Base-by-base conservation (phyloP, 2,888 invertebrate genomes). In the Tridacna gigas region DNA sequence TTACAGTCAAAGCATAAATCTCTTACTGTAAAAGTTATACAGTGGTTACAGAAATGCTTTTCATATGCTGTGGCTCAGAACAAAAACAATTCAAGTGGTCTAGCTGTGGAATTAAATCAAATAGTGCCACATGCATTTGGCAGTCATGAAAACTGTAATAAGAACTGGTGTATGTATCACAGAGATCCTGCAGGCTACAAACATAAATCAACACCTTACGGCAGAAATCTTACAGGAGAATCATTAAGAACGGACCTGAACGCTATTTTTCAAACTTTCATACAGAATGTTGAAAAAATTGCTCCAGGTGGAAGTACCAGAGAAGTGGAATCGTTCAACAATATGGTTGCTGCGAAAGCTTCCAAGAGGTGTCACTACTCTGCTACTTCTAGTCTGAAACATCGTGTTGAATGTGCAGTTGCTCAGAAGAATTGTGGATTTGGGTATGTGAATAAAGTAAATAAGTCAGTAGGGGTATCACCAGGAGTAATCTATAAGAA, bases 301-400 rank as follows among this genome's bases (percentile, higher is more conserved):
- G 77, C 80, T 15, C 84, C 80, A 25, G 78, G 80, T 26, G 80
- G 60, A 45, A 75, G 25, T 65, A 79, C 79, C 22, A 67, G 56
- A 45, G 75, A 80, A 47, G 69, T 75, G 25, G 73, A 81, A 47
- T 73, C 81, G 4, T 81, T 81, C 56, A 81, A 77, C 48, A 81
- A 77, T 51, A 76, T 80, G 71, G 20, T 75, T 13, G 76, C 76
- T 25, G 37, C 61, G 5, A 84, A 84, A 76, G 84, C 84, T 12
- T 79, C 80, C 9, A 84, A 84, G 65, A 47, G 75, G 7, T 73
- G 69, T 25, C 80, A 84, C 73, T 81, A 71, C 69, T 80, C 84
- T 28, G 28, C 69, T 11, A 67, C 80, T 22, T 18, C 22, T 26
- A 83, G 80, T 69, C 74, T 80, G 37, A 66, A 47, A 37, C 65